Evolutionary conservation across 2,797 vertebrate genomes (phyloP).

Genomic region (Gorsachius magnificus): DNA sequence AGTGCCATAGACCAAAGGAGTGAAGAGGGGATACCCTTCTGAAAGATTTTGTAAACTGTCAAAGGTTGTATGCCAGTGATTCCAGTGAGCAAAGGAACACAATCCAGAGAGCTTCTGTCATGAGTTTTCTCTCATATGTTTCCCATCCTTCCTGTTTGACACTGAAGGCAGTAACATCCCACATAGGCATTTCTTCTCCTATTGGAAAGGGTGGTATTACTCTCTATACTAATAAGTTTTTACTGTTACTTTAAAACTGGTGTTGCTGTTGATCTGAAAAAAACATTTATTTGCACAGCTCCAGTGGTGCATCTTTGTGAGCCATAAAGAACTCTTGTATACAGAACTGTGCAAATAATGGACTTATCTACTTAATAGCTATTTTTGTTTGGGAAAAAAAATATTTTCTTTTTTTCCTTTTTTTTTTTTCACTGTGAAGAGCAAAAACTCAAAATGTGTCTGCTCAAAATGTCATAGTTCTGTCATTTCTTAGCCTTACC

Average conservation of each 20-base stretch:
- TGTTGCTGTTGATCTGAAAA: not conserved
- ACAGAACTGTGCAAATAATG: not conserved
- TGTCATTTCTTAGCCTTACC: not conserved
- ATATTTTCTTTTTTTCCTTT: not conserved
- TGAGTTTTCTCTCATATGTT: not conserved
- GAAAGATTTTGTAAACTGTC: not conserved
- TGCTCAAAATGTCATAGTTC: not conserved
- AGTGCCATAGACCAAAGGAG: not conserved
- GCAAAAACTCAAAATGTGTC: not conserved
- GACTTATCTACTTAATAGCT: not conserved
- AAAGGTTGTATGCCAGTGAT: not conserved
- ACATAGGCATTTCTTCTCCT: not conserved
- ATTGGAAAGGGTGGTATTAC: not conserved
- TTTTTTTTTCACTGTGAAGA: not conserved
- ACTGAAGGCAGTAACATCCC: not conserved
- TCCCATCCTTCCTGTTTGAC: not conserved
- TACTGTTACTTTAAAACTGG: not conserved
- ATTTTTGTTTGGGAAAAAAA: not conserved
- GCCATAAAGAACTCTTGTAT: not conserved
- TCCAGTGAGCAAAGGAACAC: not conserved
- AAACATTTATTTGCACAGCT: not conserved
- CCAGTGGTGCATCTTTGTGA: not conserved
- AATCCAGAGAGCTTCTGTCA: not conserved
- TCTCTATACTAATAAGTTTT: not conserved
- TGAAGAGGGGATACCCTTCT: not conserved